Evolutionary conservation across 64 coral and sea anemone species (phyloP).

Genomic region (Orbicella faveolata): DNA sequence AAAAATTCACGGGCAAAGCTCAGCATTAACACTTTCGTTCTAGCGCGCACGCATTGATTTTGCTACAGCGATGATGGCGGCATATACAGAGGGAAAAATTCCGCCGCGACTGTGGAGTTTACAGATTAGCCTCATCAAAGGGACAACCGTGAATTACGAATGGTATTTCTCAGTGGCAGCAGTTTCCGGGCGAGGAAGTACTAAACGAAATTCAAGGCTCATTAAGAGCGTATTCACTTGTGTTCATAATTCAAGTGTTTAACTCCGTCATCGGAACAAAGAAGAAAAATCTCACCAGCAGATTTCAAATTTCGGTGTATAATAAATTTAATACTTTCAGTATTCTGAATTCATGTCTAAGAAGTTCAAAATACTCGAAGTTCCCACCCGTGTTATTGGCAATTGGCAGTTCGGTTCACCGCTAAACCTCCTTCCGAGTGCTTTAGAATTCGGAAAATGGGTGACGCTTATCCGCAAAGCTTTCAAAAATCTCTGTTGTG

Average conservation of each 20-base stretch:
- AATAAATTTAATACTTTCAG: neutral
- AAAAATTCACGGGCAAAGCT: too few species aligned
- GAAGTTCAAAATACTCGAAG: neutral
- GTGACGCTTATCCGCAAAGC: neutral
- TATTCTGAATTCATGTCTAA: neutral
- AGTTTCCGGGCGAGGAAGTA: constrained; percentile 79
- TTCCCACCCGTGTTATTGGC: constrained; percentile 29
- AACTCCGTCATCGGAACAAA: neutral
- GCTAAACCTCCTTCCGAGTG: constrained; percentile 11
- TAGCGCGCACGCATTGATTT: too few species aligned
- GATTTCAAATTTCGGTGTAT: neutral
- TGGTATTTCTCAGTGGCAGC: constrained; percentile 34
- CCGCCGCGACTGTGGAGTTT: neutral
- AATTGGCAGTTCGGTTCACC: constrained; percentile 13
- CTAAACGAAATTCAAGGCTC: constrained; percentile 48
- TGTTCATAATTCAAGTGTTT: constrained; percentile 15
- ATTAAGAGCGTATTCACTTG: constrained; percentile 52
- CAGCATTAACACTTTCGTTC: too few species aligned
- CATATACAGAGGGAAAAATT: too few species aligned
- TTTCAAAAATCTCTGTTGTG: neutral
- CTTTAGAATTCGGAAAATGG: constrained; percentile 35
- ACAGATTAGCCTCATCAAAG: too few species aligned
- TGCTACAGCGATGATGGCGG: too few species aligned
- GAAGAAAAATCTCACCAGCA: neutral
- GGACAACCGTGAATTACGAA: neutral